Conservation (phyloP, 1,140 invertebrate genomes). For the Atopsyche davidsoni region DNA sequence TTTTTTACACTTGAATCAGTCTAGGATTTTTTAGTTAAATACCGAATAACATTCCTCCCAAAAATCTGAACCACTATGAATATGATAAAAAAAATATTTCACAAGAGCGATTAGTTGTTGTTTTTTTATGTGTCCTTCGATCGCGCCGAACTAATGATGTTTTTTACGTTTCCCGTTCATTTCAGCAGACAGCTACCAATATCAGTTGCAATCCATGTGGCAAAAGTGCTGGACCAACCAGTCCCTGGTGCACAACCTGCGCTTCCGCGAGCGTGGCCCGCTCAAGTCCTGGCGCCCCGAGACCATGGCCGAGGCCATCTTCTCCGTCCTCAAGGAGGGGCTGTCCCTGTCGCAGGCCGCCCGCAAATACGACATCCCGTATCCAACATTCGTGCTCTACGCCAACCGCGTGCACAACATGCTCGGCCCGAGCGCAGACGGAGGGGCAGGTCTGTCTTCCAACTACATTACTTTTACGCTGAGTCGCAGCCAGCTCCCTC, state of each 20-base stretch:
- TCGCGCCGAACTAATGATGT: constrained; percentile 11
- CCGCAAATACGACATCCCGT: constrained; percentile 88
- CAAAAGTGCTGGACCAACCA: constrained; percentile 92
- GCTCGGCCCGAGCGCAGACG: constrained; percentile 82
- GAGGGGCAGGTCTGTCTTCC: constrained; percentile 71
- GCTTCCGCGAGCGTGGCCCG: constrained; percentile 85
- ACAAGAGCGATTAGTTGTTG: too few species aligned
- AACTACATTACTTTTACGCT: too few species aligned
- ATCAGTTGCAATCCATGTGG: constrained; percentile 89
- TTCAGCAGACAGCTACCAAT: constrained; percentile 82
- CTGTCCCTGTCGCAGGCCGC: constrained; percentile 82
- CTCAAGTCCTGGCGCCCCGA: constrained; percentile 88
- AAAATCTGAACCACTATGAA: too few species aligned
- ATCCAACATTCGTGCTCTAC: constrained; percentile 90
- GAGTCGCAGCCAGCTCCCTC: too few species aligned
- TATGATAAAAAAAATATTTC: too few species aligned
- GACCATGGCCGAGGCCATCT: constrained; percentile 90
- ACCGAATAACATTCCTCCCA: too few species aligned
- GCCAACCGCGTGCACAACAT: constrained; percentile 90
- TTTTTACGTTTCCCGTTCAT: constrained; percentile 19
- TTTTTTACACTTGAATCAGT: too few species aligned
- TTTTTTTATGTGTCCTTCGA: not conserved
- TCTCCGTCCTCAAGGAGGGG: constrained; percentile 85
- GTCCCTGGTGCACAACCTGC: constrained; percentile 77
- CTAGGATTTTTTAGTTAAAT: too few species aligned